phyloP scores from a whole-genome alignment of 2,797 vertebrate genomes.

The Bucorvus abyssinicus region DNA sequence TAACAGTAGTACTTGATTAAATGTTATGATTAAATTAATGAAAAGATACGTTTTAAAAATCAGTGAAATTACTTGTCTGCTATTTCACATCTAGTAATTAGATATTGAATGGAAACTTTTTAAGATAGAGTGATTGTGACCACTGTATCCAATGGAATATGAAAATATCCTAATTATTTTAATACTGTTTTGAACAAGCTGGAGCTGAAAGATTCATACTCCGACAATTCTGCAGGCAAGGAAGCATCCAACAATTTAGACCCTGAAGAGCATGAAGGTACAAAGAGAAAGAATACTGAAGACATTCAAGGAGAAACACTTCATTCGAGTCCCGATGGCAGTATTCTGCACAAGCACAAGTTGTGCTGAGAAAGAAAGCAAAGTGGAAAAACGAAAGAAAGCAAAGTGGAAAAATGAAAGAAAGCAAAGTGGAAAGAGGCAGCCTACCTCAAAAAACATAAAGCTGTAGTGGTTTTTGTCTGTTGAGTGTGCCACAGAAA shows the following conservation, averaged over 20 bases:
- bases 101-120: background rate
- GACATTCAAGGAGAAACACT: background rate
- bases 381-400: background rate
- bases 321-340: background rate
- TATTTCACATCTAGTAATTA: background rate
- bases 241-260: background rate
- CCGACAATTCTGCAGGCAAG: background rate
- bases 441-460: background rate
- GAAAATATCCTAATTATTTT: background rate
- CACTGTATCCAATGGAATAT: background rate
- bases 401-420: too few species aligned
- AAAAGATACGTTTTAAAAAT: background rate
- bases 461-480: background rate
- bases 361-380: background rate
- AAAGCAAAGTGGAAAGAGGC: background rate
- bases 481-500: background rate
- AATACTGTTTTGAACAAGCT: background rate
- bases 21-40: background rate
- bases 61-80: accelerated
- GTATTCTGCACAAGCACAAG: background rate
- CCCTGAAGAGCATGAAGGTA: background rate
- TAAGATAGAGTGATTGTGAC: background rate
- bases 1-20: background rate
- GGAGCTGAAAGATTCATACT: background rate
- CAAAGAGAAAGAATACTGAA: background rate